Evolutionary conservation across 2,113 vertebrate genomes (phyloP).

Genomic region (Grammomys dolichurus): DNA sequence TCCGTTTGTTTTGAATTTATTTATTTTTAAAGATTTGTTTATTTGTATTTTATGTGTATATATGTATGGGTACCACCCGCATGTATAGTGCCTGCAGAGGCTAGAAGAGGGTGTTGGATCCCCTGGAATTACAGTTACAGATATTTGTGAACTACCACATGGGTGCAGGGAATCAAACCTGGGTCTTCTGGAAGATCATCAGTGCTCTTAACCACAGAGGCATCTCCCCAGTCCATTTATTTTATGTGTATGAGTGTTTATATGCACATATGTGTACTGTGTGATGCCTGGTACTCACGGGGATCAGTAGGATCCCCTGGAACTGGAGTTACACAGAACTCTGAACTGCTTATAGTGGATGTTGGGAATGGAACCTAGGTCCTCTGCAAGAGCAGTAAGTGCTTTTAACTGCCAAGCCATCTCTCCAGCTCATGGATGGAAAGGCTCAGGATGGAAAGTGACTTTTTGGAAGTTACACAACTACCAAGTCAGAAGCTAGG

Average conservation of each 20-base stretch:
- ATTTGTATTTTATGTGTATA: neutral
- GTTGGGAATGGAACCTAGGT: neutral
- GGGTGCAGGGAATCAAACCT: neutral
- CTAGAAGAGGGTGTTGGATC: neutral
- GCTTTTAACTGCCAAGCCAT: neutral
- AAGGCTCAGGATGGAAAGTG: neutral
- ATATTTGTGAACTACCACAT: neutral
- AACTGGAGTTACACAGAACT: neutral
- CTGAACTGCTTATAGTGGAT: neutral
- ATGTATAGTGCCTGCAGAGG: neutral
- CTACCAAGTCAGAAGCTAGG: neutral
- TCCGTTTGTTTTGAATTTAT: neutral
- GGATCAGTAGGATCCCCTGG: neutral
- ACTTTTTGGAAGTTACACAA: neutral
- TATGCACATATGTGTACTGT: neutral
- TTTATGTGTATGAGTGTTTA: neutral
- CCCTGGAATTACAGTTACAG: neutral
- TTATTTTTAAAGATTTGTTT: neutral
- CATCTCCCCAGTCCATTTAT: neutral
- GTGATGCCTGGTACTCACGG: neutral
- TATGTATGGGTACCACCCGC: neutral
- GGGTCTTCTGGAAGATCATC: neutral
- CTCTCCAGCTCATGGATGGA: neutral
- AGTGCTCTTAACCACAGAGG: neutral
- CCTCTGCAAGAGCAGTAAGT: neutral